Evolutionary conservation across 2,797 vertebrate genomes (phyloP).

Genomic region (Lacerta agilis): DNA sequence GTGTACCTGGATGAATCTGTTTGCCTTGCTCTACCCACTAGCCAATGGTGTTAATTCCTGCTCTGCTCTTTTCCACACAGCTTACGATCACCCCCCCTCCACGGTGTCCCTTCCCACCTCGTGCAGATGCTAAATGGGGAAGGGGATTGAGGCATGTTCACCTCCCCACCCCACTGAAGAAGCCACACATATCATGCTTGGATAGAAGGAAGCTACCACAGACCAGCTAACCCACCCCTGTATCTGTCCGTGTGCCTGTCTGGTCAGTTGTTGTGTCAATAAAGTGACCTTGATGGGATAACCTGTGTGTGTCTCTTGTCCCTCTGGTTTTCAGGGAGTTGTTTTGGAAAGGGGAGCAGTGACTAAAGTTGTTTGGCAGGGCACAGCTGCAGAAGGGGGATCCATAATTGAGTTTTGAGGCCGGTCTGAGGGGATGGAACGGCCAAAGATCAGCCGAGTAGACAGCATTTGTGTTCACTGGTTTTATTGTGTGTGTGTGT

Average conservation of each 20-base stretch:
- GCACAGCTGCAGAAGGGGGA: not conserved
- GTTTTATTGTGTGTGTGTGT: slow-evolving; percentile 6
- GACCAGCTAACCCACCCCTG: not conserved
- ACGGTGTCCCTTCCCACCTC: not conserved
- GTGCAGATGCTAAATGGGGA: not conserved
- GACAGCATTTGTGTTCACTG: not conserved
- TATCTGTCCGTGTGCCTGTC: slow-evolving; percentile 13
- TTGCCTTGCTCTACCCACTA: too few relatives aligned
- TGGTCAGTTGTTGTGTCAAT: slow-evolving; percentile 29
- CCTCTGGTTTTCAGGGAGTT: not conserved
- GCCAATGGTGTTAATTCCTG: not conserved
- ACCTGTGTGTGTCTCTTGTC: not conserved
- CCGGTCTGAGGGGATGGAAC: not conserved
- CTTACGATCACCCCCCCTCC: not conserved
- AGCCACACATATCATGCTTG: slow-evolving; percentile 1
- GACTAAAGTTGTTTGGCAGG: not conserved
- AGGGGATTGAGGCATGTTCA: not conserved
- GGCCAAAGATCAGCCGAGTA: not conserved
- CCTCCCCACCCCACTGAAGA: not conserved
- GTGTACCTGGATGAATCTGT: not conserved
- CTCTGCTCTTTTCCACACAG: not conserved
- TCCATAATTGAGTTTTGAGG: not conserved
- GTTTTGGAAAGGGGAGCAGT: not conserved
- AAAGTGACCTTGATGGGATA: slow-evolving; percentile 24
- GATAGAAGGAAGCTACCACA: slow-evolving; percentile 12